Base-by-base conservation (phyloP, 1,140 invertebrate species). In the Oncopeltus fasciatus region DNA sequence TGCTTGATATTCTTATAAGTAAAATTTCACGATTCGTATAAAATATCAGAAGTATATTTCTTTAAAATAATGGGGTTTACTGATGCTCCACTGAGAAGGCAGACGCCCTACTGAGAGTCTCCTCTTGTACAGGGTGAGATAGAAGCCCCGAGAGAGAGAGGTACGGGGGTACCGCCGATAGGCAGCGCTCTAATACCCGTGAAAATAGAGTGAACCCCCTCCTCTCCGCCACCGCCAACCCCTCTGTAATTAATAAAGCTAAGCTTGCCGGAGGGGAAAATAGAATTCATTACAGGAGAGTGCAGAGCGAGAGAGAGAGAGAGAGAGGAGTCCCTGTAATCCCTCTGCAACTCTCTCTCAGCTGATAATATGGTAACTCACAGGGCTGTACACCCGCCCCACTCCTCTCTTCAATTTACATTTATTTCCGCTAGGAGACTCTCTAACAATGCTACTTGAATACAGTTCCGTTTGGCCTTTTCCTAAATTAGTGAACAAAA, bases 221-320 rank as follows among this genome's bases (percentile, higher is more conserved):
- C 56, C 29, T 26, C 56, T 33, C 26, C 49, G 21, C 49, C 24
- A 18, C n/a, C 16, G 56, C 12, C 16, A 5, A 38, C 14, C 62
- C 44, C 49, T 46, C 26, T 53, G 62, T 63, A 63, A 63, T 63
- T 63, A 63, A 63, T 63, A 63, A 63, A 63, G 62, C 62, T 63
- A 59, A 63, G 62, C 62, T 53, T 53, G 62, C 62, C 62, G 57
- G 57, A 63, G 62, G 62, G 62, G 62, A 63, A 63, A 63, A 63
- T 63, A 63, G 62, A 63, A 63, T 63, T 63, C 62, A 63, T 63
- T 63, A 63, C 62, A 46, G 27, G 28, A 24, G 33, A 38, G 28
- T 33, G 49, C 44, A 59, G 56, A 29, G 57, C 28, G 24, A 27
- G 60, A 28, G 28, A 29, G 27, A 29, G 58, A 29, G 31, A 29